Evolutionary conservation across 2,797 vertebrate species (phyloP).

Genomic region (Mormyrus proboscirostris): DNA sequence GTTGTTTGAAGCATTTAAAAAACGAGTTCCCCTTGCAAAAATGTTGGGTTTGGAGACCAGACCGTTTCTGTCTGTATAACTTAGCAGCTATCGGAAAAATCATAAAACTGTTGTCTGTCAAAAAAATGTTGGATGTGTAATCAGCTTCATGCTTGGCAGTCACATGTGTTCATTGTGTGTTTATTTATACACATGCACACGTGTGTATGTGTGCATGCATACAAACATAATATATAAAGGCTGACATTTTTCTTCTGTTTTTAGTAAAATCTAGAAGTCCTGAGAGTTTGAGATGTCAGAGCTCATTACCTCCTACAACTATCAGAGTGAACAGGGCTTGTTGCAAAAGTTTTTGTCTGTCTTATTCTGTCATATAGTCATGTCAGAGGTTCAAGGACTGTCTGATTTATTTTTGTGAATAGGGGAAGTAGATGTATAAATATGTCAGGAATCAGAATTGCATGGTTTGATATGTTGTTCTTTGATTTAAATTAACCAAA

Average conservation of each 20-base stretch:
- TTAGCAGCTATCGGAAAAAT: neutral
- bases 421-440: neutral
- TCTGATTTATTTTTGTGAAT: slow-evolving; percentile 3
- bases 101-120: neutral
- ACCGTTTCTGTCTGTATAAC: neutral
- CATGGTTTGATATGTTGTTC: neutral
- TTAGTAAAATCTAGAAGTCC: neutral
- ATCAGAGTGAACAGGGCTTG: neutral
- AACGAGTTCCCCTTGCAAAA: neutral
- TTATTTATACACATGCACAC: neutral
- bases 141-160: neutral
- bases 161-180: neutral
- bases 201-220: neutral
- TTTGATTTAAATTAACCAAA: neutral
- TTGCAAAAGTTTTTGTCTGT: neutral
- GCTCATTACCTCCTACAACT: neutral
- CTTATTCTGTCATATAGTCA: neutral
- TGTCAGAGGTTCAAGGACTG: neutral
- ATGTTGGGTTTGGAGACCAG: neutral
- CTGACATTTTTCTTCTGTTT: slow-evolving; percentile 11
- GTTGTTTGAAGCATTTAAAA: neutral
- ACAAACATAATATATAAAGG: neutral
- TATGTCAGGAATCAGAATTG: neutral
- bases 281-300: neutral
- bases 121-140: neutral